These are phyloP conservation scores for Pocillopora grandis DNA, from an alignment of 92 coral and sea anemone genomes.

Conservation along the genomic window DNA sequence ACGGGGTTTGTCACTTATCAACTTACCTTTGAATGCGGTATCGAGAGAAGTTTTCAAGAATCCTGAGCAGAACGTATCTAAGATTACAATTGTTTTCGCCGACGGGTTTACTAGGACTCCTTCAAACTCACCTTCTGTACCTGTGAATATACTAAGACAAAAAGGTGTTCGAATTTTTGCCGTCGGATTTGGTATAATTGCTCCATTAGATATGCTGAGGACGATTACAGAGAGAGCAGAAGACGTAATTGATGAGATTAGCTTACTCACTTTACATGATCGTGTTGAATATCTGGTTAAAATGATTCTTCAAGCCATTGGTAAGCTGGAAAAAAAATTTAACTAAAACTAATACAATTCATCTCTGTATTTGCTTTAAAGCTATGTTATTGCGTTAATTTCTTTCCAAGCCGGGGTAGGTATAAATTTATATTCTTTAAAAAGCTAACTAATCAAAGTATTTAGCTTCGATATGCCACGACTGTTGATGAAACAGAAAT, in stretches of 20 bases:
- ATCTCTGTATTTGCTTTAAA: neutral
- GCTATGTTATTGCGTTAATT: no score
- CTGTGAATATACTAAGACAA: neutral
- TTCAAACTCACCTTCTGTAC: neutral
- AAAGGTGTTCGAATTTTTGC: conserved; percentile 19
- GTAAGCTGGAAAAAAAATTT: neutral
- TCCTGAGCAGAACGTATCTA: no score
- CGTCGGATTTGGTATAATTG: neutral
- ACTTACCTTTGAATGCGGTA: no score
- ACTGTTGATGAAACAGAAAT: no score
- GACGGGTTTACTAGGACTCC: no score
- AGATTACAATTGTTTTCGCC: no score
- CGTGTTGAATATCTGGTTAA: neutral
- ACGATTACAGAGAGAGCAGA: neutral
- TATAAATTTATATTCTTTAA: no score
- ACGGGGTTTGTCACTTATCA: accelerated
- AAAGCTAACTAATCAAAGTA: no score
- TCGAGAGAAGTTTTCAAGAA: no score
- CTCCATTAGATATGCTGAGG: neutral
- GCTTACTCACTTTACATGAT: neutral
- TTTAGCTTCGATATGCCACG: no score
- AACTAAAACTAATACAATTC: neutral
- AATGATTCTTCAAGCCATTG: neutral
- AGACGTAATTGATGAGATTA: neutral
- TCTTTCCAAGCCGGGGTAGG: no score